A percentile compares a stretch with the other conserved stretches of the same genome.
Evolutionary conservation across 2,113 vertebrate genomes (phyloP).

Genomic region (Mastomys coucha): DNA sequence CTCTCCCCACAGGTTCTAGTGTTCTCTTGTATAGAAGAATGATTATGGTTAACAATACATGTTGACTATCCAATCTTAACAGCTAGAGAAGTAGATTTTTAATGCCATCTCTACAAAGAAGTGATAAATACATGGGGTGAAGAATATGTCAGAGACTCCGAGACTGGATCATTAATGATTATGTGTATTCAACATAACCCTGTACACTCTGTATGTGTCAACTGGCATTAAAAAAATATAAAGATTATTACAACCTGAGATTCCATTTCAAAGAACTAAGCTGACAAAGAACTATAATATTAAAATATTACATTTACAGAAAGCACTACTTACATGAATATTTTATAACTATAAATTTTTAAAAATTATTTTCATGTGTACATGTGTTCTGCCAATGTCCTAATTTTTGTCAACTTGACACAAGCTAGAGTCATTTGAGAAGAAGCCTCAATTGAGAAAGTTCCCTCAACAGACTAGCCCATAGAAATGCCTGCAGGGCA

Average conservation of each 20-base stretch:
- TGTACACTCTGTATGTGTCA: not conserved
- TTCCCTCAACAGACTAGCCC: not conserved
- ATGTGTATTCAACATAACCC: not conserved
- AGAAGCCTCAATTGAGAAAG: not conserved
- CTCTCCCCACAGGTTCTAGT: not conserved
- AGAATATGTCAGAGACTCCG: not conserved
- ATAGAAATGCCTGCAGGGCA: not conserved
- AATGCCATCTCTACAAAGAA: conserved; percentile 10
- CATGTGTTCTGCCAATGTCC: not conserved
- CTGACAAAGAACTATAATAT: not conserved
- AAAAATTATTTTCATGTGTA: not conserved
- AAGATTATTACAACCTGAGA: conserved; percentile 23
- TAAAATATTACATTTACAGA: conserved; percentile 39
- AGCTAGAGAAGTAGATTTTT: not conserved
- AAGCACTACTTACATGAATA: conserved; percentile 24
- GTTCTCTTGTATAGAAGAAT: not conserved
- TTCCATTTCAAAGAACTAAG: conserved; percentile 46
- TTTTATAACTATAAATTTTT: conserved; percentile 27
- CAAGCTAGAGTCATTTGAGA: not conserved
- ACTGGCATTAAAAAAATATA: not conserved
- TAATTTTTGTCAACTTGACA: not conserved
- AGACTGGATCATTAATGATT: not conserved
- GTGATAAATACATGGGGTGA: not conserved
- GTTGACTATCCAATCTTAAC: not conserved
- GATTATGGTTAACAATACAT: not conserved